Conservation (phyloP, 2,113 vertebrate genomes). For the Lethenteron camtschaticum region DNA sequence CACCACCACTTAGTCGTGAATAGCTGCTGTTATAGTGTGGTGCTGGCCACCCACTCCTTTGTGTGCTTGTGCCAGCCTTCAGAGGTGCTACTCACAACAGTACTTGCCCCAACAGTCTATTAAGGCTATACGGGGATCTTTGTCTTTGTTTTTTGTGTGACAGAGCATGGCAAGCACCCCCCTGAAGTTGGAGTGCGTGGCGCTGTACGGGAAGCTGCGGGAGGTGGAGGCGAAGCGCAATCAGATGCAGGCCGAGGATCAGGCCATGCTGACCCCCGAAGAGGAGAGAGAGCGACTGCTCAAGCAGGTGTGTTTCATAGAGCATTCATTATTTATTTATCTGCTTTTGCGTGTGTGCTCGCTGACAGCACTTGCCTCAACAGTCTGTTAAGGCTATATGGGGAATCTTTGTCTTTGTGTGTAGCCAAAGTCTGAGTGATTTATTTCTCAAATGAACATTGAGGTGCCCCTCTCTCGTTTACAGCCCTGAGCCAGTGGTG, state of each 20-base stretch:
- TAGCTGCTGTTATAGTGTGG: too few species aligned
- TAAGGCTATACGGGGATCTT: not conserved
- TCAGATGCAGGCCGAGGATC: conserved; percentile 53
- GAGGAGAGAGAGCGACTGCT: conserved; percentile 57
- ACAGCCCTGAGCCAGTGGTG: too few species aligned
- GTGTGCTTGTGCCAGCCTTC: too few species aligned
- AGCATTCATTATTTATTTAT: not conserved
- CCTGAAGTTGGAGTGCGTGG: conserved; percentile 51
- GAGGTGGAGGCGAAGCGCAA: conserved; percentile 39
- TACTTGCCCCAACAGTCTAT: too few species aligned
- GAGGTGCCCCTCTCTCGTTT: too few species aligned
- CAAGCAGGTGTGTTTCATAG: conserved; percentile 35
- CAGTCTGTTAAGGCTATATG: too few species aligned
- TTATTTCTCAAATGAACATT: too few species aligned
- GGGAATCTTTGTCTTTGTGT: not conserved
- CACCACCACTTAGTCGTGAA: too few species aligned
- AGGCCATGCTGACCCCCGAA: conserved; percentile 49
- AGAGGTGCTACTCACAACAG: too few species aligned
- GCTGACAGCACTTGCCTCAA: too few species aligned
- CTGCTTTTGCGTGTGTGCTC: not conserved
- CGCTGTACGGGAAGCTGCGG: conserved; percentile 43
- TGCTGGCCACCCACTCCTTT: too few species aligned
- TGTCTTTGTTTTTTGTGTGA: conserved; percentile 9
- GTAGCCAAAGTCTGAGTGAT: not conserved
- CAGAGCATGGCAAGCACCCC: conserved; percentile 44